A percentile compares a stretch with the other conserved stretches of the same genome.
These are phyloP conservation scores for Dryobota labecula DNA, from an alignment of 2,888 invertebrate species.

Conservation along the genomic window DNA sequence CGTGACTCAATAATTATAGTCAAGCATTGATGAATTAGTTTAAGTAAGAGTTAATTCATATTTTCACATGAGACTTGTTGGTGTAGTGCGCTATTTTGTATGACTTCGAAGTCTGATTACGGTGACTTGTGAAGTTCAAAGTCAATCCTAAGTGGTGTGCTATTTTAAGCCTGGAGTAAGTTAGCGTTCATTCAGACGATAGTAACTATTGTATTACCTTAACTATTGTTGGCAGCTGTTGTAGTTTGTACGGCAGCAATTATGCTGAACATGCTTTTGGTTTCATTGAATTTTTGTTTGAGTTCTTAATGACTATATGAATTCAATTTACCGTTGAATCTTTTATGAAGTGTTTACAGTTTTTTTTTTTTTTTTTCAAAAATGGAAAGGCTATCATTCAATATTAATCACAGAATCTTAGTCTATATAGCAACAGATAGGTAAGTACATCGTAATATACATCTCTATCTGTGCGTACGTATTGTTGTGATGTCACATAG, in stretches of 20 bases:
- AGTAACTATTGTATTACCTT: slow-evolving; percentile 67
- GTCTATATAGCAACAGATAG: background rate
- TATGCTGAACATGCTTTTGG: slow-evolving; percentile 34
- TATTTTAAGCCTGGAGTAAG: slow-evolving; percentile 70
- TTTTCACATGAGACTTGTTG: slow-evolving; percentile 57
- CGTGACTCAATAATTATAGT: slow-evolving; percentile 69
- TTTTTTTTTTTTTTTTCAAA: background rate
- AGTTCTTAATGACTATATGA: background rate
- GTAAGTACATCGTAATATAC: slow-evolving; percentile 15
- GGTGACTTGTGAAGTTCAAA: slow-evolving; percentile 75
- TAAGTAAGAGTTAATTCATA: slow-evolving; percentile 58
- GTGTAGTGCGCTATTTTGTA: slow-evolving; percentile 58
- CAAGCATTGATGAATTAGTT: slow-evolving; percentile 70
- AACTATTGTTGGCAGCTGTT: slow-evolving; percentile 65
- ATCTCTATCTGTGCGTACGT: slow-evolving; percentile 51
- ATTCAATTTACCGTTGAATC: background rate
- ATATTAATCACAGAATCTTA: background rate
- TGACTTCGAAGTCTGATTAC: slow-evolving; percentile 69
- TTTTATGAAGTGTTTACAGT: background rate
- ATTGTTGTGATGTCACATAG: slow-evolving; percentile 83
- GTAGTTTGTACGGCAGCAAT: slow-evolving; percentile 56
- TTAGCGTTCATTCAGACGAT: slow-evolving; percentile 67
- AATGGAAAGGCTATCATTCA: background rate
- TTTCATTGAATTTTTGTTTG: slow-evolving; percentile 37
- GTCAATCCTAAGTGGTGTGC: slow-evolving; percentile 70